Conservation (phyloP, 1,140 invertebrate species). For the Chymomyza costata region DNA sequence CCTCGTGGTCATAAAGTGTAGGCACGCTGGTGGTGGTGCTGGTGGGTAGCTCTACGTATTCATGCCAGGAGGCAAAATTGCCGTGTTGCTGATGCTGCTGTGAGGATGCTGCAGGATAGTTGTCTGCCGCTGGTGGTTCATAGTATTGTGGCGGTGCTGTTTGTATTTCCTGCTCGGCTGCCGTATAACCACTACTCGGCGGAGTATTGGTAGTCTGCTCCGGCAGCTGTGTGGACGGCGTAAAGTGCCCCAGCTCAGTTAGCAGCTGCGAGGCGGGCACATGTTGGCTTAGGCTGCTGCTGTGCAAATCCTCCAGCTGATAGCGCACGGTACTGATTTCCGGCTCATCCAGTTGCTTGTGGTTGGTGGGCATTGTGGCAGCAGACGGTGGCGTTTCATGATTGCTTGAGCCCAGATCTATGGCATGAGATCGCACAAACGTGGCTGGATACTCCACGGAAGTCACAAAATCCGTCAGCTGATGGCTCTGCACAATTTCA, state of each 20-base stretch:
- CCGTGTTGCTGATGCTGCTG: constrained; percentile 47
- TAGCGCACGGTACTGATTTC: neutral
- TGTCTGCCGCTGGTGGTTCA: constrained; percentile 76
- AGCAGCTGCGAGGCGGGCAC: constrained; percentile 63
- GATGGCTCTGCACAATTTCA: constrained; percentile 79
- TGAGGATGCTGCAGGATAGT: constrained; percentile 59
- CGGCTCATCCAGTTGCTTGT: neutral
- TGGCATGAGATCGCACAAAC: constrained; percentile 79
- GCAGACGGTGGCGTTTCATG: neutral
- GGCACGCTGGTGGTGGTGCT: constrained; percentile 38
- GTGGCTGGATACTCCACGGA: constrained; percentile 81
- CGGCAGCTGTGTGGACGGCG: constrained; percentile 22
- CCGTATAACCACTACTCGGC: too few species aligned
- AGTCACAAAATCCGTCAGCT: constrained; percentile 79
- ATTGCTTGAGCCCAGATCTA: constrained; percentile 77
- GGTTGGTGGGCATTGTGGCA: constrained; percentile 3
- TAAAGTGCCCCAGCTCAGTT: constrained; percentile 59
- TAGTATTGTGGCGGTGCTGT: constrained; percentile 52
- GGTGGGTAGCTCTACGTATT: constrained; percentile 20
- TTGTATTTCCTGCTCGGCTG: constrained; percentile 35
- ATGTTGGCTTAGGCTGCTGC: constrained; percentile 54
- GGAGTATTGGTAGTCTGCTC: constrained; percentile 17
- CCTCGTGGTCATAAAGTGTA: constrained; percentile 15
- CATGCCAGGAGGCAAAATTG: constrained; percentile 2
- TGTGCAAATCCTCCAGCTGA: constrained; percentile 67